These are phyloP conservation scores for Cheilosia vulpina DNA, from an alignment of 2,888 invertebrate genomes.

Conservation along the genomic window DNA sequence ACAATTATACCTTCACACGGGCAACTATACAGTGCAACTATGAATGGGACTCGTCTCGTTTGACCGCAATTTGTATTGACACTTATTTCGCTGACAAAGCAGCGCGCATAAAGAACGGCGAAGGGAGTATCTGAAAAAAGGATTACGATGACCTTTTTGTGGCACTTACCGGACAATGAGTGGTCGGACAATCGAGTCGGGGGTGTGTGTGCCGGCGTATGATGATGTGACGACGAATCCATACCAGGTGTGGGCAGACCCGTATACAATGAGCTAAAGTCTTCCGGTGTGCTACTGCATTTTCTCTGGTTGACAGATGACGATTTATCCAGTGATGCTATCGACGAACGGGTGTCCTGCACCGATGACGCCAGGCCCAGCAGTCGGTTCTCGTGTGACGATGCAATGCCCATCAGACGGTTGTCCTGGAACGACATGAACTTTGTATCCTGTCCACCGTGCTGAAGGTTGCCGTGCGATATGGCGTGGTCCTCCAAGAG, in stretches of 20 bases:
- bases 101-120: constrained; percentile 1
- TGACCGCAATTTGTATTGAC: constrained; percentile 40
- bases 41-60: constrained; percentile 35
- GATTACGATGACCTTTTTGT: constrained; percentile 76
- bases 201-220: constrained; percentile 89
- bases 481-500: constrained; percentile 89
- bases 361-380: constrained; percentile 83
- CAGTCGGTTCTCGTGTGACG: constrained; percentile 83
- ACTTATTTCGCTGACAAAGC: constrained; percentile 18
- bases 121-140: constrained; percentile 63
- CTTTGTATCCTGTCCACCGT: constrained; percentile 83
- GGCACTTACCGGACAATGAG: constrained; percentile 86
- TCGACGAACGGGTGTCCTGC: constrained; percentile 85
- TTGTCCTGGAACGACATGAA: constrained; percentile 84
- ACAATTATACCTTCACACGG: constrained; percentile 40
- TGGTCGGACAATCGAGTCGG: constrained; percentile 86
- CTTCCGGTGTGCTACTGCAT: constrained; percentile 94
- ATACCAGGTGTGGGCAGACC: constrained; percentile 84
- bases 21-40: not conserved
- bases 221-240: constrained; percentile 85
- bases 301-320: constrained; percentile 85
- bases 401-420: constrained; percentile 83
- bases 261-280: constrained; percentile 94
- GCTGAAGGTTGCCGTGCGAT: constrained; percentile 85
- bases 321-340: constrained; percentile 84